Base-by-base conservation (phyloP, 64 coral and sea anemone genomes). In the Catalaphyllia jardinei region DNA sequence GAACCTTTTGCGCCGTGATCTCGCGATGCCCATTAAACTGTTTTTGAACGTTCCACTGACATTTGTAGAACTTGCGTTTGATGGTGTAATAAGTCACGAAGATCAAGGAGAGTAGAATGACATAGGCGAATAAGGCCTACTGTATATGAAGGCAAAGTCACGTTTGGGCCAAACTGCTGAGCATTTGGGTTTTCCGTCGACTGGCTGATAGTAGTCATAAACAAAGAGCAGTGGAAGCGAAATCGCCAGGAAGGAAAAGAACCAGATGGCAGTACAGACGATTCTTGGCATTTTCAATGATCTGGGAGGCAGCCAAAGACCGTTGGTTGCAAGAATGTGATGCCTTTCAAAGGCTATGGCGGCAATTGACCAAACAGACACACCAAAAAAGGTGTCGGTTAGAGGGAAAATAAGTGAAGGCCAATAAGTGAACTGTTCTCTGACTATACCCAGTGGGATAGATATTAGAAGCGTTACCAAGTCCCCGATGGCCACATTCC, bases 301-400 rank as follows among this genome's bases (percentile, higher is more conserved):
- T 24, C 74, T 42, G 74, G 0, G 18, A 24, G 8, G 19, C 19
- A 49, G 3, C 10, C 39, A 2, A 4, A 35, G 74, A 24, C 51
- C 3, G 4, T 50, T 10, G 6, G 74, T 42, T 19, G 7, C 10
- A 39, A 77, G 10, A 10, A 50, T 82, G 1, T 64, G 27, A 59
- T 82, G 79, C 11, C 88, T 60, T 46, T 90, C 88, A 0, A 82
- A 31, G 0, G 88, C 88, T 55, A 90, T 74, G 30, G 88, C 88
- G 4, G 78, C 78, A 30, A 90, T 78, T 1, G 71, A 80, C 88
- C 88, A 90, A 18, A 90, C 78, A 0, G 88, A 90, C 55, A 78
- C 63, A 24, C 88, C 88, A 13, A 71, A 72, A 60, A 90, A 90
- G 18, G 57, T 80, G 28, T 90, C 88, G 18, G 25, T 10, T 27